Evolutionary conservation across 2,113 vertebrate genomes (phyloP).

Genomic region (Lampris megalopsis): DNA sequence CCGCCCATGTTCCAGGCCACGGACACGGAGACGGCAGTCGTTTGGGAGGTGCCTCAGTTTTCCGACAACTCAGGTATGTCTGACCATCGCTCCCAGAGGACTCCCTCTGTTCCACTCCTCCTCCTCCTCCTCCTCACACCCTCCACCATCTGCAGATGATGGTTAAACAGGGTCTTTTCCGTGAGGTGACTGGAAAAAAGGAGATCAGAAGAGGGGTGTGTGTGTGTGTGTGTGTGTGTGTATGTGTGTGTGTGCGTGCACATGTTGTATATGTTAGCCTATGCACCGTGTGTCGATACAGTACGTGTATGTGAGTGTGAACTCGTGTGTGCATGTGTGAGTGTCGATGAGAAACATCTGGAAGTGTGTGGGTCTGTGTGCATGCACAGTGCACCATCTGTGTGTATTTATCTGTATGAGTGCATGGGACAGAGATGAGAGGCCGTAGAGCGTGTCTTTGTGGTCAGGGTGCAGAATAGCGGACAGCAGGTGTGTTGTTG

Average conservation of each 20-base stretch:
- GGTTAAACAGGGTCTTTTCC: slow-evolving; percentile 68
- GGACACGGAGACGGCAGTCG: slow-evolving; percentile 78
- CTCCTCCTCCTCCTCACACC: slow-evolving; percentile 19
- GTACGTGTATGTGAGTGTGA: neutral
- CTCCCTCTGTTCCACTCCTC: slow-evolving; percentile 47
- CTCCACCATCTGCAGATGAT: slow-evolving; percentile 28
- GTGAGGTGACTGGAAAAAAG: slow-evolving; percentile 61
- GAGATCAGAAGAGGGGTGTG: slow-evolving; percentile 27
- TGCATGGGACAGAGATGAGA: neutral
- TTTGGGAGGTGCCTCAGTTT: slow-evolving; percentile 96
- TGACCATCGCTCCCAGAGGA: slow-evolving; percentile 31
- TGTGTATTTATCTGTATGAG: slow-evolving; percentile 28
- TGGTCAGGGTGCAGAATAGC: no score
- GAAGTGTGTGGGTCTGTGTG: slow-evolving; percentile 22
- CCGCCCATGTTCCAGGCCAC: slow-evolving; percentile 86
- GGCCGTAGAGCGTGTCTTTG: no score
- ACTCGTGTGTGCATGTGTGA: neutral
- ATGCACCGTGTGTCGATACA: no score
- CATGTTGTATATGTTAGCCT: neutral
- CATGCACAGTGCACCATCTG: slow-evolving; percentile 12
- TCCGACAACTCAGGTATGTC: slow-evolving; percentile 97
- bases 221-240: slow-evolving; percentile 1
- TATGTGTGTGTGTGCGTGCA: slow-evolving; percentile 17
- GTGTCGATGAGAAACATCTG: slow-evolving; percentile 15
- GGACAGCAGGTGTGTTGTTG: no score